These are phyloP conservation scores for Orbicella faveolata DNA, from an alignment of 64 coral and sea anemone genomes.

Conservation along the genomic window DNA sequence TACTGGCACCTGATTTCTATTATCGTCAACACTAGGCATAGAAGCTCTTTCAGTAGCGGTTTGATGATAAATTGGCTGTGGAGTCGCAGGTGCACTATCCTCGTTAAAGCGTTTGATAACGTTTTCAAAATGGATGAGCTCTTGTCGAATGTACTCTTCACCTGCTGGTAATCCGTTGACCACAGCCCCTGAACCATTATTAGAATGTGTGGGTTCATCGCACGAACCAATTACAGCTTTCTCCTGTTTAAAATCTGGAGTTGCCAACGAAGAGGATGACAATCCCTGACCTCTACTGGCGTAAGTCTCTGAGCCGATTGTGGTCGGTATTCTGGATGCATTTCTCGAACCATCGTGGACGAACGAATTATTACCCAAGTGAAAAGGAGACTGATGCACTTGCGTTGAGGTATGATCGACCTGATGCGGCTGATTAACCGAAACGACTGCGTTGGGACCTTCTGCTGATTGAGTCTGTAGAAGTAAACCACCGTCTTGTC, in stretches of 20 bases:
- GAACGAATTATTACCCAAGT: not conserved
- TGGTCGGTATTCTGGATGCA: not conserved
- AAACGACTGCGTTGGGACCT: not conserved
- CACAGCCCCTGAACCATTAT: not conserved
- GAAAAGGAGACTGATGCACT: slow-evolving; percentile 5
- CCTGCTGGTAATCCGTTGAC: slow-evolving; percentile 9
- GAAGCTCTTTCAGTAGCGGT: not conserved
- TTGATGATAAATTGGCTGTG: slow-evolving; percentile 8
- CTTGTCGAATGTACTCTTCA: slow-evolving; percentile 31
- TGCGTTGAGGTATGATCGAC: slow-evolving; percentile 17
- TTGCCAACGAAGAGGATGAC: slow-evolving; percentile 41
- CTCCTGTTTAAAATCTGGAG: slow-evolving; percentile 86
- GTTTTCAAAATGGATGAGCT: slow-evolving; percentile 29
- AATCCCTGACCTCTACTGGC: slow-evolving; percentile 46
- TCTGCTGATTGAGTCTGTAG: slow-evolving; percentile 9
- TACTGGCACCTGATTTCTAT: slow-evolving; percentile 8
- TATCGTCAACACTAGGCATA: slow-evolving; percentile 1
- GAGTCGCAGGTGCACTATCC: not conserved
- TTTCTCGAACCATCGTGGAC: slow-evolving; percentile 1
- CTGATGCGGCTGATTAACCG: slow-evolving; percentile 20
- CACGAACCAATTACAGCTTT: slow-evolving; percentile 72
- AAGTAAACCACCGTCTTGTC: slow-evolving; percentile 32
- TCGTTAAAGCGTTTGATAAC: slow-evolving; percentile 44
- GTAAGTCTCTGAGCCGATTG: slow-evolving; percentile 19
- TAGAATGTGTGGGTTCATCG: slow-evolving; percentile 46